Conservation (phyloP, 2,888 invertebrate species). For the Bugula neritina region DNA sequence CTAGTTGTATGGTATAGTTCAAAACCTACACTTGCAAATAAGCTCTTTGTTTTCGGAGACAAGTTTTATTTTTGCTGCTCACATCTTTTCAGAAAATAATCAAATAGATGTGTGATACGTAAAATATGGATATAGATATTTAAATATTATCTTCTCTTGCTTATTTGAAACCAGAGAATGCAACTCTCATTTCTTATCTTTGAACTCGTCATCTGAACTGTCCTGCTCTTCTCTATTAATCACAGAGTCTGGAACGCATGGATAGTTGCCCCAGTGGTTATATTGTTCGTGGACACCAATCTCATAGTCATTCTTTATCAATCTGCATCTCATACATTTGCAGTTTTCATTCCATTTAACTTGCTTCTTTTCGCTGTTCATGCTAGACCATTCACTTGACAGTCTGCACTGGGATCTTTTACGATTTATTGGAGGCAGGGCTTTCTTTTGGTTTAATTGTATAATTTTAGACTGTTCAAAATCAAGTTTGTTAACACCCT, state of each 20-base stretch:
- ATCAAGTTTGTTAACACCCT: not conserved
- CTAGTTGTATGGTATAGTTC: no score
- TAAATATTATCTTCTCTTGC: no score
- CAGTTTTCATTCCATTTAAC: conserved; percentile 19
- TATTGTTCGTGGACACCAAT: conserved; percentile 1
- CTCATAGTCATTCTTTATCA: conserved; percentile 22
- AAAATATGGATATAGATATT: no score
- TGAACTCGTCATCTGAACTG: conserved; percentile 18
- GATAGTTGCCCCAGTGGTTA: conserved; percentile 23
- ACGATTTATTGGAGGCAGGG: not conserved
- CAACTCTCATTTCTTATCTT: not conserved
- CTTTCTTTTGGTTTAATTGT: not conserved
- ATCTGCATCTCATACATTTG: conserved; percentile 25
- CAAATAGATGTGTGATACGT: no score
- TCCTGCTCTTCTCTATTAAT: conserved; percentile 25
- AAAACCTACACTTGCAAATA: no score
- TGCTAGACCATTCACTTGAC: not conserved
- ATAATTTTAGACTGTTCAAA: not conserved
- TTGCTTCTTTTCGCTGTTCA: not conserved
- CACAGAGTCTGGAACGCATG: conserved; percentile 26
- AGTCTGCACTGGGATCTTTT: not conserved
- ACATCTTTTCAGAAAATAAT: no score
- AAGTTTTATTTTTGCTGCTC: no score
- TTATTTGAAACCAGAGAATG: not conserved
- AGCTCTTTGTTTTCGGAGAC: no score